These are phyloP conservation scores for Sturmia bella DNA, from an alignment of 2,888 invertebrate species.

Conservation along the genomic window DNA sequence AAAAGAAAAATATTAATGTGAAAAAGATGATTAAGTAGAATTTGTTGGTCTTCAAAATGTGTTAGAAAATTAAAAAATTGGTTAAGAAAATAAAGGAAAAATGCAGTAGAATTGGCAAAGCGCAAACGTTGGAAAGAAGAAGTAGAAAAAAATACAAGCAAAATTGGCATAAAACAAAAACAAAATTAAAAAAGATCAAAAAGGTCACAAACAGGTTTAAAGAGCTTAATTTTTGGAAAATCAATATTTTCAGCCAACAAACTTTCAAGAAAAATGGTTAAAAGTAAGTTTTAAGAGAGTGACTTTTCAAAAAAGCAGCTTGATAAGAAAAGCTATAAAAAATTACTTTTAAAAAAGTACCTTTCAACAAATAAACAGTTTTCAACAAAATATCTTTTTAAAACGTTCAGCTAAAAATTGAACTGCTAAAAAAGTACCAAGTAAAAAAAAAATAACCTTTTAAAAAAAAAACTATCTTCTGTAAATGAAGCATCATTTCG, in stretches of 20 bases:
- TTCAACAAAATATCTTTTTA: neutral
- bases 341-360: neutral
- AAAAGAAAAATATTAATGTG: conserved; percentile 50
- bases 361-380: neutral
- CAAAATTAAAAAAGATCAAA: neutral
- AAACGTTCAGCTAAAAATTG: neutral
- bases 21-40: conserved; percentile 49
- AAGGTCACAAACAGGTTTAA: neutral
- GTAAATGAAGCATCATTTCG: neutral
- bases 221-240: neutral
- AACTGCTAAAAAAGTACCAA: neutral
- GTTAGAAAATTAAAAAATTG: conserved; percentile 61
- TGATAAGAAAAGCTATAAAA: neutral
- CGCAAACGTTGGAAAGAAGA: conserved; percentile 3
- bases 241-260: too few relatives aligned
- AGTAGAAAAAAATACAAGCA: conserved; percentile 5
- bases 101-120: conserved; percentile 6
- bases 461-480: neutral
- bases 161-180: conserved; percentile 3
- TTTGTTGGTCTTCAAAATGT: conserved; percentile 65
- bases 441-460: neutral
- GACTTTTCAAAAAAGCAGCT: neutral
- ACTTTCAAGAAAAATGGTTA: neutral
- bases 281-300: neutral
- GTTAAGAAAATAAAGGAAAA: conserved; percentile 21